Evolutionary conservation across 2,888 invertebrate species (phyloP).

Genomic region (Metalampra italica): DNA sequence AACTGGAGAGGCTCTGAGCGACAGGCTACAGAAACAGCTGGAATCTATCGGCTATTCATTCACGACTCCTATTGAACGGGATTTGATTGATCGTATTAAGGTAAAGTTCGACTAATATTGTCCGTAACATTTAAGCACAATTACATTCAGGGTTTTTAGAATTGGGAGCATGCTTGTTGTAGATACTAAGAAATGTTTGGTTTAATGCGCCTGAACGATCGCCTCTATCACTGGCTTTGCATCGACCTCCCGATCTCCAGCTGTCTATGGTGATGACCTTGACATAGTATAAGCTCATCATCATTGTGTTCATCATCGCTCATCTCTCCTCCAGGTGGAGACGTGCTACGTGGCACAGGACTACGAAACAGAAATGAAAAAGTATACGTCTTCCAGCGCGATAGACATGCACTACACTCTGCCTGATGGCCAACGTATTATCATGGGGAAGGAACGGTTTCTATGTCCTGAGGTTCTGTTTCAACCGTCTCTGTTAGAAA

Average conservation of each 20-base stretch:
- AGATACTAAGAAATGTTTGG: too few relatives aligned
- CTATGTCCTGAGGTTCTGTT: constrained; percentile 90
- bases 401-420: constrained; percentile 87
- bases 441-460: constrained; percentile 89
- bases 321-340: constrained; percentile 46
- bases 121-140: too few relatives aligned
- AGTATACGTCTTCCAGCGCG: constrained; percentile 81
- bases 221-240: too few relatives aligned
- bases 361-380: constrained; percentile 31
- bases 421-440: constrained; percentile 89
- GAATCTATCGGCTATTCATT: constrained; percentile 91
- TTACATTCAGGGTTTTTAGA: too few relatives aligned
- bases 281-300: too few relatives aligned
- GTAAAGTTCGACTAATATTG: constrained; percentile 86
- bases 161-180: too few relatives aligned
- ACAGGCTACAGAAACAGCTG: constrained; percentile 91
- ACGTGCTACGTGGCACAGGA: constrained; percentile 46
- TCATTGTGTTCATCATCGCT: too few relatives aligned
- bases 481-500: constrained; percentile 88
- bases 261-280: too few relatives aligned
- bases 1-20: constrained; percentile 88
- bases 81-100: constrained; percentile 94
- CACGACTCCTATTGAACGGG: constrained; percentile 91
- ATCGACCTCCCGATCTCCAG: too few relatives aligned
- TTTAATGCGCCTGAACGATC: too few relatives aligned